Base-by-base conservation (phyloP, 2,797 vertebrate species). In the Avahi laniger region DNA sequence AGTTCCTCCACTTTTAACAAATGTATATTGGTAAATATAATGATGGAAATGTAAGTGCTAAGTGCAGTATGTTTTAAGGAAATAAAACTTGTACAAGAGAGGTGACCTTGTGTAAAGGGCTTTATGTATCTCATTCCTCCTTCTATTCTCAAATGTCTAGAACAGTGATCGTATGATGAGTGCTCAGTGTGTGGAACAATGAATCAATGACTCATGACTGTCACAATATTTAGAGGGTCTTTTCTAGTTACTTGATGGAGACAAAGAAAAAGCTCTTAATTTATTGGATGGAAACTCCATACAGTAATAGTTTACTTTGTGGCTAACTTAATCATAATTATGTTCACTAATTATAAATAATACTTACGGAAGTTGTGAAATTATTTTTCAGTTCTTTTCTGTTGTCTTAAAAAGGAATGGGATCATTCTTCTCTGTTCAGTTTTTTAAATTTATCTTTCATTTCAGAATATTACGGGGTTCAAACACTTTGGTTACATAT, bases 331-430 rank as follows among this genome's bases (percentile, higher is more conserved):
- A 85, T 3, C 22, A 54, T 65, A 89, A 94, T 81, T 92, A 72
- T n/a, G 1, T 82, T 78, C 20, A 70, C 9, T 82, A 35, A 35
- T 86, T 59, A 83, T 85, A 88, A 61, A 67, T 88, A 79, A 70
- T 67, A 83, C 78, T 91, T 48, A 67, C 2, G 2, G 20, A 26
- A 78, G 9, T 67, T 87, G 0, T 63, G 35, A 73, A 8, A 78
- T 92, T 41, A 84, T 83, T 90, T 92, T 95, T 92, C 7, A 79
- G 5, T 26, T 92, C 52, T 7, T 93, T 94, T 95, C 26, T 89
- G 13, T 93, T 92, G 72, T 75, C 82, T 97, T 92, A 81, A 83
- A 72, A 61, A 24, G 4, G 3, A 93, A 61, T 2, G 26, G 30
- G 12, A 9, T 63, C 9, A 28, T 65, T 91, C 17, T 83, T 28